phyloP scores from a whole-genome alignment of 2,888 invertebrate species.

The Tiliacea aurago region DNA sequence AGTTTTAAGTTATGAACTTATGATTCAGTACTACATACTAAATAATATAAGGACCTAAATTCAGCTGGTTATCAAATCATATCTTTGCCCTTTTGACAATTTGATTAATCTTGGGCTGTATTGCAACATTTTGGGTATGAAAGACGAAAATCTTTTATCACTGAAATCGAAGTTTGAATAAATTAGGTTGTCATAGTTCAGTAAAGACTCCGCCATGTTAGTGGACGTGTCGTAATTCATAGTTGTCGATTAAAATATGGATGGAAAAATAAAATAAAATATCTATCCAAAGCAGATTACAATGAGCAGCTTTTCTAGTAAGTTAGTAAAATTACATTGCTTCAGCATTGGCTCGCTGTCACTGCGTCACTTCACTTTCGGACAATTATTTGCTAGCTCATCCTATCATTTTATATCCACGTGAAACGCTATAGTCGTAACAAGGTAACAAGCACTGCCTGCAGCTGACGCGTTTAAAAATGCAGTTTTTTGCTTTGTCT shows the following conservation, averaged over 20 bases:
- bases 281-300: not conserved
- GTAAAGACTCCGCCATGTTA: not conserved
- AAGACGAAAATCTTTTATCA: not conserved
- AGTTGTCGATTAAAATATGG: not conserved
- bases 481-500: conserved; percentile 70
- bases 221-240: not conserved
- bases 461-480: conserved; percentile 73
- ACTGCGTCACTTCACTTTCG: not conserved
- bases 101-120: too few relatives aligned
- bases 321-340: not conserved
- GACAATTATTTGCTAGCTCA: conserved; percentile 5
- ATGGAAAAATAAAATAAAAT: not conserved
- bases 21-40: too few relatives aligned
- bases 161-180: conserved; percentile 14
- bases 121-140: not conserved
- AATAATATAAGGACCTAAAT: too few relatives aligned
- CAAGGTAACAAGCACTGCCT: conserved; percentile 67
- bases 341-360: not conserved
- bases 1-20: too few relatives aligned
- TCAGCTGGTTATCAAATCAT: too few relatives aligned
- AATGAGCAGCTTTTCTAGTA: not conserved
- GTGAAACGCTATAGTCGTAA: conserved; percentile 48
- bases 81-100: too few relatives aligned
- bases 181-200: not conserved
- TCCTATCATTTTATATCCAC: conserved; percentile 38